Base-by-base conservation (phyloP, 2,797 vertebrate genomes). In the Xiphorhynchus erythropygius region DNA sequence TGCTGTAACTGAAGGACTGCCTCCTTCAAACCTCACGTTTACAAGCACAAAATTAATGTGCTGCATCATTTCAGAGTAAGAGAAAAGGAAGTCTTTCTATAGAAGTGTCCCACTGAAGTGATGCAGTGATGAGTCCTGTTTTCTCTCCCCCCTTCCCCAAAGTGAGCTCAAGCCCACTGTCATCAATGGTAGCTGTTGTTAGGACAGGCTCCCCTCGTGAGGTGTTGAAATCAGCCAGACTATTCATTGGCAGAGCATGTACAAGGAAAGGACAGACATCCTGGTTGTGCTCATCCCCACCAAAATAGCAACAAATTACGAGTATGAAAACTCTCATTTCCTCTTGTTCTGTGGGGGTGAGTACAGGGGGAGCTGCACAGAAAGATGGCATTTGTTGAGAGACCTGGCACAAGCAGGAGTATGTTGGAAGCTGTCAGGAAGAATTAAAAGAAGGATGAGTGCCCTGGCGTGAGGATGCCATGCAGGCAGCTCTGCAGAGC, bases 361-460 rank as follows among this genome's bases (percentile, higher is more conserved):
- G 88, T 52, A 0, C 50, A 11, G 62, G 81, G 81, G 87, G 80
- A 70, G 63, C 80, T 80, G 87, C 68, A 30, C 16, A 0, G 63
- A 70, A 63, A 28, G 41, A 9, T 79, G 67, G 33, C 88, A 64
- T 86, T 84, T 91, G 77, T 74, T 24, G 70, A 35, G 75, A 52
- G 81, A 47, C 64, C 78, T 89, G 92, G 81, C 84, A 56, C 21
- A 5, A 2, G 27, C 70, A 42, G 71, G 73, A 75, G 35, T 37
- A 7, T 0, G 0, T 23, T 71, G 84, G 80, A 64, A 78, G 86
- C 74, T 89, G 90, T 87, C 84, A 1, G 68, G 63, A 89, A 10
- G 78, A 83, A 83, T 95, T 93, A 94, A 70, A 44, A 23, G 21
- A 32, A 49, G 87, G 68, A 7, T 65, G 93, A 95, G 41, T 18